These are phyloP conservation scores for Bradysia coprophila DNA, from an alignment of 1,140 invertebrate genomes.

Conservation along the genomic window DNA sequence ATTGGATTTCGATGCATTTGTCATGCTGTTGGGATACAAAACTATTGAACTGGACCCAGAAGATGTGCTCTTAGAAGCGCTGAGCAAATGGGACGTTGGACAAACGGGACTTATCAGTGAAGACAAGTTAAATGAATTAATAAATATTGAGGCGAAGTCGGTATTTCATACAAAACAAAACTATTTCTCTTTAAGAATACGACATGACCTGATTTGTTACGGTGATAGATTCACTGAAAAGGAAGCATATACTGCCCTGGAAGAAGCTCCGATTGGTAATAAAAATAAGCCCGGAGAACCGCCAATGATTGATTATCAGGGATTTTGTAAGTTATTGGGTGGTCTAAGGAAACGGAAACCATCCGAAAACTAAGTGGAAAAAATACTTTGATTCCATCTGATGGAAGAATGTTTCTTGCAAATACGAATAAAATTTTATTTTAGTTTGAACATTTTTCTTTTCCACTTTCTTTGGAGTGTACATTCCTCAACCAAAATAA, in stretches of 20 bases:
- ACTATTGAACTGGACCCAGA: constrained; percentile 38
- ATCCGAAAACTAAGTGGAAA: no score
- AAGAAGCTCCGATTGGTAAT: constrained; percentile 33
- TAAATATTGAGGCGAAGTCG: no score
- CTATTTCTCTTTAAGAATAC: constrained; percentile 25
- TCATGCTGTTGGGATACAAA: constrained; percentile 34
- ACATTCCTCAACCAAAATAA: no score
- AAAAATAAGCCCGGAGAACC: constrained; percentile 24
- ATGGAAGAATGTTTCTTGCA: no score
- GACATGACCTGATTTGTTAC: constrained; percentile 34
- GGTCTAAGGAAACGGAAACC: constrained; percentile 32
- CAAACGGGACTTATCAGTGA: constrained; percentile 35
- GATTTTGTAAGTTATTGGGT: constrained; percentile 34
- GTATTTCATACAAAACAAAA: neutral
- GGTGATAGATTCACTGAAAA: constrained; percentile 35
- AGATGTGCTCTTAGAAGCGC: constrained; percentile 32
- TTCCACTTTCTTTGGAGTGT: no score
- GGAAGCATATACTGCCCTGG: constrained; percentile 37
- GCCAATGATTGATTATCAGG: constrained; percentile 34
- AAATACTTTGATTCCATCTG: no score
- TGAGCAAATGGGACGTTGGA: constrained; percentile 37
- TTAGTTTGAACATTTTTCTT: no score
- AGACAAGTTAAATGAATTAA: constrained; percentile 28
- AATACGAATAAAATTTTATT: no score
- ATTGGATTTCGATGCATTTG: constrained; percentile 37